These are phyloP conservation scores for Clavelina lepadiformis DNA, from an alignment of 23 tunicate genomes.

Conservation along the genomic window DNA sequence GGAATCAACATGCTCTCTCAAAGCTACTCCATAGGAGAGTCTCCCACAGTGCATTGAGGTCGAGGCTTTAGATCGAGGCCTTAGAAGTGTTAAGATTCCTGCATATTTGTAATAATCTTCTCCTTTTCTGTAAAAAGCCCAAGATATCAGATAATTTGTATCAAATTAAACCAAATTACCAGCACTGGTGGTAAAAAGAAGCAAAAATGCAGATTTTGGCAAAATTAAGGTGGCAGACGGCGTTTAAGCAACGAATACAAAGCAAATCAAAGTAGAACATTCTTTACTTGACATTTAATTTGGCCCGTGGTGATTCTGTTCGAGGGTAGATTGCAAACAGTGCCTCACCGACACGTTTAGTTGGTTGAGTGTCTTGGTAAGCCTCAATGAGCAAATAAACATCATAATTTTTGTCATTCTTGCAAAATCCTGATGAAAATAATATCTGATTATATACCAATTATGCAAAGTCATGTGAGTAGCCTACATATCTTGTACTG, in stretches of 20 bases:
- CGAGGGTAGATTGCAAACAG: constrained; percentile 78
- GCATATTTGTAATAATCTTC: constrained; percentile 61
- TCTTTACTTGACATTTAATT: constrained; percentile 57
- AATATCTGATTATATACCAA: no score
- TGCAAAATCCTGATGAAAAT: constrained; percentile 74
- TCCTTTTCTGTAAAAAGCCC: constrained; percentile 36
- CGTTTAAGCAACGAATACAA: no score
- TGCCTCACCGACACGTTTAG: constrained; percentile 58
- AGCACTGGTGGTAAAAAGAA: no score
- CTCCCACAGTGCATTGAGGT: constrained; percentile 93
- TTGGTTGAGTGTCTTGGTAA: neutral
- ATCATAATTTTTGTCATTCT: constrained; percentile 85
- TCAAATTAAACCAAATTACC: neutral
- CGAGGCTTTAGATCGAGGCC: constrained; percentile 54
- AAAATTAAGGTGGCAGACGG: no score
- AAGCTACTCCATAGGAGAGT: constrained; percentile 59
- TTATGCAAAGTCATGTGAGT: no score
- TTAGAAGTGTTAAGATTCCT: constrained; percentile 58
- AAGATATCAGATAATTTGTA: neutral
- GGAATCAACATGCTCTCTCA: constrained; percentile 40
- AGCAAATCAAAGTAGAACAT: no score
- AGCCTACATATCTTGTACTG: no score
- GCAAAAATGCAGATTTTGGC: no score
- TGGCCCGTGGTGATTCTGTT: constrained; percentile 75
- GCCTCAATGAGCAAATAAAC: constrained; percentile 70